Conservation (phyloP, 2,113 vertebrate species). For the Hippocampus guttulatus region DNA sequence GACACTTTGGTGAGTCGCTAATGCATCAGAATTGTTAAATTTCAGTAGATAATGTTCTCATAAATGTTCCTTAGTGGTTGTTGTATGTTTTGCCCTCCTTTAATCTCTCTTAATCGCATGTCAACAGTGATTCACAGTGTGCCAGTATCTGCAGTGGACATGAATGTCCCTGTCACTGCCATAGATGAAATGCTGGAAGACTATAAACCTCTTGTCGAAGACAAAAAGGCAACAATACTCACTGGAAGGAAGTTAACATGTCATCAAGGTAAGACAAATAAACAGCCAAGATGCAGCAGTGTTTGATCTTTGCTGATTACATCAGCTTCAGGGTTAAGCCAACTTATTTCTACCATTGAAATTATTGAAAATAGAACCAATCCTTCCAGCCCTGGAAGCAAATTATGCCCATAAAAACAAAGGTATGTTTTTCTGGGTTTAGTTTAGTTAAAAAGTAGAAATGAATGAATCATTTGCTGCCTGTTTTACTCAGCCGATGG, state of each 20-base stretch:
- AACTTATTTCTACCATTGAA: neutral
- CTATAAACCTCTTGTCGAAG: slow-evolving; percentile 22
- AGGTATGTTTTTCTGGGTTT: neutral
- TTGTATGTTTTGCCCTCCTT: neutral
- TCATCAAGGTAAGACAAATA: slow-evolving; percentile 39
- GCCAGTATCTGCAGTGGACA: slow-evolving; percentile 53
- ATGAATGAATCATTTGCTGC: neutral
- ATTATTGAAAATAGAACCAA: neutral
- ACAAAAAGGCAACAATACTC: slow-evolving; percentile 35
- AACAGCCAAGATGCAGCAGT: neutral
- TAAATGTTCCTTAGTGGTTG: neutral
- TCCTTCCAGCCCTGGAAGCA: neutral
- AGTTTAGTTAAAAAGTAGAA: neutral
- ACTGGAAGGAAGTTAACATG: slow-evolving; percentile 17
- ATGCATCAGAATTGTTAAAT: neutral
- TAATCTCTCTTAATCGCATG: slow-evolving; percentile 26
- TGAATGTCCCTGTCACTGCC: slow-evolving; percentile 84
- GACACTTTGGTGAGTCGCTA: neutral
- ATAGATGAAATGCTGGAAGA: slow-evolving; percentile 81
- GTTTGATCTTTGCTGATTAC: neutral
- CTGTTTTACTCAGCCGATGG: neutral
- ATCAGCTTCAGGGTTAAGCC: neutral
- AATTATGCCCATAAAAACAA: neutral
- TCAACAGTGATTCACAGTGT: slow-evolving; percentile 35
- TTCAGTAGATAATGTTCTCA: neutral